These are phyloP conservation scores for Rotaria macrura DNA, from an alignment of 2,888 invertebrate genomes.

Conservation along the genomic window DNA sequence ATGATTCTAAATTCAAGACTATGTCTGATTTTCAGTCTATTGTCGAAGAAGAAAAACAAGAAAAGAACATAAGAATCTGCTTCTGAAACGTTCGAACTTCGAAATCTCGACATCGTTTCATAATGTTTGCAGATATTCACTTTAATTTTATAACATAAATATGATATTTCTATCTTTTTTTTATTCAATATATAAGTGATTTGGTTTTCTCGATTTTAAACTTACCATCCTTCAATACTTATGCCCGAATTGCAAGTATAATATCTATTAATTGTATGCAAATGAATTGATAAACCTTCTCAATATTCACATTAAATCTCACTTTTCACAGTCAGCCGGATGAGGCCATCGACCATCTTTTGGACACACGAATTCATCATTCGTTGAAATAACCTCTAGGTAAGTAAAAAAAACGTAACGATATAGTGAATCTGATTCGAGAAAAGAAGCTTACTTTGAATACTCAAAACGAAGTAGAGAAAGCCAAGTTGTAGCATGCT, in stretches of 20 bases:
- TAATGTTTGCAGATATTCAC: no score
- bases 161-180: no score
- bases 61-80: no score
- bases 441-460: not conserved
- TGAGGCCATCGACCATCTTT: slow-evolving; percentile 16
- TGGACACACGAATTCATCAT: not conserved
- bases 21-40: no score
- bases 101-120: no score
- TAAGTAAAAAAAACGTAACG: not conserved
- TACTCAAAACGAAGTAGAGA: not conserved
- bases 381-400: not conserved
- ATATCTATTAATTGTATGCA: no score
- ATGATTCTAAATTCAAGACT: no score
- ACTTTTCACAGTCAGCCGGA: slow-evolving; percentile 6
- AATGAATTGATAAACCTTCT: no score
- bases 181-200: no score
- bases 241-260: slow-evolving; percentile 10
- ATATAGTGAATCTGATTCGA: not conserved
- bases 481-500: not conserved
- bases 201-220: not conserved
- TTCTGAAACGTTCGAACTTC: no score
- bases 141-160: no score
- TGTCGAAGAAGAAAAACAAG: no score
- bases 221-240: not conserved
- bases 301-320: not conserved